phyloP scores from a whole-genome alignment of 2,113 vertebrate genomes.

The Lagopus leucura region DNA sequence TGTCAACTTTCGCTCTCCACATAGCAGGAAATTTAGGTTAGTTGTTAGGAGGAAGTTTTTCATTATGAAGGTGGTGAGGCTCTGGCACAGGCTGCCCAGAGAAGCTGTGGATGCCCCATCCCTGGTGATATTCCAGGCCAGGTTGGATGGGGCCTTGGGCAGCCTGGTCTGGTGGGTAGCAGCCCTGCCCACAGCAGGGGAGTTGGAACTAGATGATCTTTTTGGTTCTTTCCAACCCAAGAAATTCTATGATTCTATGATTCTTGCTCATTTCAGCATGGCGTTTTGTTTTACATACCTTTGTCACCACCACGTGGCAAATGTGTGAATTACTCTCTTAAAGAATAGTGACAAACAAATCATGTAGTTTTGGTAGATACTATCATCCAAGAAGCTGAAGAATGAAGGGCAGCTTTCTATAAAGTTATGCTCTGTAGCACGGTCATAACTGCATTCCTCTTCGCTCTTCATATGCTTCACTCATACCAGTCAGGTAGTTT shows the following conservation, averaged over 20 bases:
- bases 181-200: not conserved
- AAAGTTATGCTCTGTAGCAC: no score
- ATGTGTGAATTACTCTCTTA: not conserved
- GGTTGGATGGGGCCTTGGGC: not conserved
- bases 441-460: no score
- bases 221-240: not conserved
- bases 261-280: not conserved
- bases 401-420: not conserved
- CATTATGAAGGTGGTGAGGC: not conserved
- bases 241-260: not conserved
- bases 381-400: not conserved
- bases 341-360: not conserved
- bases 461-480: not conserved
- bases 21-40: not conserved
- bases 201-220: not conserved
- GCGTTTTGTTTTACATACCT: not conserved
- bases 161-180: not conserved
- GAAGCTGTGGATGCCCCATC: not conserved
- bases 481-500: not conserved
- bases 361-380: no score
- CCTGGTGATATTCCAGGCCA: not conserved
- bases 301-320: conserved; percentile 27
- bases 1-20: not conserved
- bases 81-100: not conserved
- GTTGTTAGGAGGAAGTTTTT: not conserved